Evolutionary conservation across 2,113 vertebrate species (phyloP), one percentile per base, ranked within the genome.

Genomic region (Tychaedon coryphoeus): DNA sequence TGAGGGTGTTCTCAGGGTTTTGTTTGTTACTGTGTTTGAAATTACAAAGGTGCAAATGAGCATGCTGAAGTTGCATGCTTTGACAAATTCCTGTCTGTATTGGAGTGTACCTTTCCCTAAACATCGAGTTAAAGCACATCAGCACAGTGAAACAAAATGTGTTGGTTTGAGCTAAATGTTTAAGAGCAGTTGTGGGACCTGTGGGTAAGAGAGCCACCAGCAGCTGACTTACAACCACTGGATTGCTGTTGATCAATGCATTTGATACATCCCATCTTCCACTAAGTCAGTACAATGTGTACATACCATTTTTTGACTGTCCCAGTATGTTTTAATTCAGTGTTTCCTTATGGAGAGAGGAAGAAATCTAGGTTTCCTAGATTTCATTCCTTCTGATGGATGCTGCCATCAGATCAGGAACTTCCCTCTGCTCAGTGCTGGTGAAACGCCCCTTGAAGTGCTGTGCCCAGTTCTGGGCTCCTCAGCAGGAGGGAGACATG

Each of bases 311-410:
- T 72, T 80, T 69, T 18, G 5, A 31, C 19, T 64, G 53, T 36
- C 14, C 24, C 17, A 20, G 14, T 20, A 38, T 0, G 0, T 50
- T 69, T 54, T 45, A 58, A 51, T 80, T 33, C 19, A 14, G 0
- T 64, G 25, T 48, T 43, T 67, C 33, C 19, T 69, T 33, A 40
- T 19, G 24, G 11, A 60, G 23, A 66, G 51, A 74, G 42, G 26
- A 83, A 53, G 51, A 60, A 78, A 74, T 57, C 25, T 61, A 29
- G 51, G 13, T 19, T 10, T 45, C 43, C 5, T 45, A 10, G 43
- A 45, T 45, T 45, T 45, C 43, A 45, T 45, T 45, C 43, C 43
- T 45, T 45, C 43, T 45, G 43, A 45, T 20, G 34, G 56, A 6
- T 29, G 19, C 24, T 70, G 42, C 50, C 25, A 65, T 47, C 40